Conservation (phyloP, 2,888 invertebrate species). For the Macaria liturata region DNA sequence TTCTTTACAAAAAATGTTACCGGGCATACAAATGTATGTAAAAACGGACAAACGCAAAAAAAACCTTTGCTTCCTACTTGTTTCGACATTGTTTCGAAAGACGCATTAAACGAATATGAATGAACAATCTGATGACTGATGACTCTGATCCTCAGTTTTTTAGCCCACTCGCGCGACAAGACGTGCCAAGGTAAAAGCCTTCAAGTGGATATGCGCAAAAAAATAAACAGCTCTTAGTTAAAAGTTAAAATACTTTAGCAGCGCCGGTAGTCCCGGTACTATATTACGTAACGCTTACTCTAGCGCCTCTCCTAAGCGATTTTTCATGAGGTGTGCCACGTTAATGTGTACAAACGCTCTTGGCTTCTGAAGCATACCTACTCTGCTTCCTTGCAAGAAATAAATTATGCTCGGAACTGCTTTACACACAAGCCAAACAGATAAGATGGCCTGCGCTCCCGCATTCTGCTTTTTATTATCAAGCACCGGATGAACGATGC, state of each 20-base stretch:
- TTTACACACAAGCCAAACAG: constrained; percentile 64
- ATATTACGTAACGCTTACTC: constrained; percentile 54
- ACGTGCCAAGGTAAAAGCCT: no score
- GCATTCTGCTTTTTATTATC: constrained; percentile 33
- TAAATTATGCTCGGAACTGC: constrained; percentile 73
- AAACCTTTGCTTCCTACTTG: no score
- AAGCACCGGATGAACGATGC: constrained; percentile 30
- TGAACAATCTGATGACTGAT: no score
- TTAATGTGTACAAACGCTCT: constrained; percentile 80
- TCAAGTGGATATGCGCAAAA: constrained; percentile 20
- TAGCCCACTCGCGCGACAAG: no score
- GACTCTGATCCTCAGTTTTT: no score
- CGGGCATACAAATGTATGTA: no score
- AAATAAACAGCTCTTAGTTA: constrained; percentile 28
- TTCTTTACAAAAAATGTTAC: no score
- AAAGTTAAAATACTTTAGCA: constrained; percentile 39
- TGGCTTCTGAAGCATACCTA: constrained; percentile 66
- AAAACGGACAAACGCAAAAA: no score
- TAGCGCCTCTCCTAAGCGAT: constrained; percentile 74
- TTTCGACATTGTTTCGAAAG: no score
- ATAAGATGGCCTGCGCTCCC: constrained; percentile 49
- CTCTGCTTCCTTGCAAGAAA: constrained; percentile 76
- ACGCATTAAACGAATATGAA: no score
- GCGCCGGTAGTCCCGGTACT: constrained; percentile 39
- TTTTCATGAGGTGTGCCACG: constrained; percentile 78